Conservation (phyloP, 1,140 invertebrate species). For the Patella vulgata region DNA sequence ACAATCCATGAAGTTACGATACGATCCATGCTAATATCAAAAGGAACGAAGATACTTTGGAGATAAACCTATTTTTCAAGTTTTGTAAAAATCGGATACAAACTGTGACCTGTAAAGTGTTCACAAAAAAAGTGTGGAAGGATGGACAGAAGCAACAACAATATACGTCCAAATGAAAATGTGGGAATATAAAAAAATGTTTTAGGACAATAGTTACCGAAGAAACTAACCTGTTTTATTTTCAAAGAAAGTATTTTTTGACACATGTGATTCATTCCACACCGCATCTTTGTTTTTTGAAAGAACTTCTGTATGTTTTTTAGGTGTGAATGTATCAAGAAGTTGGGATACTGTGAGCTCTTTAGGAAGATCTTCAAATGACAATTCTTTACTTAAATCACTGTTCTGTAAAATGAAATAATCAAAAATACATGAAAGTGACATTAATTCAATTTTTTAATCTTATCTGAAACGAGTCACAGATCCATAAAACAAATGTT, state of each 20-base stretch:
- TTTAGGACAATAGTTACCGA: not conserved
- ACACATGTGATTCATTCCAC: constrained; percentile 35
- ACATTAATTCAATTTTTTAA: constrained; percentile 1
- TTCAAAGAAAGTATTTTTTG: constrained; percentile 43
- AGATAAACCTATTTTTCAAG: too few relatives aligned
- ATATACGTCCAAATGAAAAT: too few relatives aligned
- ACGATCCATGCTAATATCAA: too few relatives aligned
- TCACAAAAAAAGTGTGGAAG: too few relatives aligned
- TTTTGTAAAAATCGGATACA: too few relatives aligned
- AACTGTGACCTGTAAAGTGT: too few relatives aligned
- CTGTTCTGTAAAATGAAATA: constrained; percentile 6
- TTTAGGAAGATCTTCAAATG: constrained; percentile 8
- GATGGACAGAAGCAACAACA: too few relatives aligned
- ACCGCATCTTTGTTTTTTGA: too few relatives aligned
- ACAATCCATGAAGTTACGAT: too few relatives aligned
- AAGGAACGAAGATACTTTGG: too few relatives aligned
- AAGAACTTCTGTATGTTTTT: constrained; percentile 2
- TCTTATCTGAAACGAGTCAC: too few relatives aligned
- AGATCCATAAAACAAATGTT: too few relatives aligned
- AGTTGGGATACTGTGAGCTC: constrained; percentile 9
- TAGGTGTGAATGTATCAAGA: constrained; percentile 3
- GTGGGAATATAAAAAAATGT: not conserved
- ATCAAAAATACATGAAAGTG: not conserved
- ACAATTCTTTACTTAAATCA: constrained; percentile 8
- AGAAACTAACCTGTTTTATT: constrained; percentile 36